Evolutionary conservation across 2,113 vertebrate species (phyloP), one percentile per base, ranked within the genome.

Genomic region (Danionella cerebrum): DNA sequence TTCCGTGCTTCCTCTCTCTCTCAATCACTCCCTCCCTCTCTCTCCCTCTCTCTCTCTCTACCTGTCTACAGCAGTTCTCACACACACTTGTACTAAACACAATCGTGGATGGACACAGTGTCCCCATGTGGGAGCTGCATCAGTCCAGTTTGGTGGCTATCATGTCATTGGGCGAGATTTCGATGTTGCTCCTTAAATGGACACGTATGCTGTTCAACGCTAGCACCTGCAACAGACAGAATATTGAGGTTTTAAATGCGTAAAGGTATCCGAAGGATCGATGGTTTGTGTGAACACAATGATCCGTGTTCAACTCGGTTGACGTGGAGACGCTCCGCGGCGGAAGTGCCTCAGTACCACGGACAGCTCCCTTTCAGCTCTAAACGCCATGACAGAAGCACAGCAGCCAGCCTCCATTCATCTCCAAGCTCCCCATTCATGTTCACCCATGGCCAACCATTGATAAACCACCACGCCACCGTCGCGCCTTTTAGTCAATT

Each of bases 11-110:
- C 27, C 48, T 19, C 33, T 69, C 58, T 44, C 53, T 13, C 51
- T 44, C 31, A n/a, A 52, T 29, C 60, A 22, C 67, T 6, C 7
- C 24, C 24, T 39, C 79, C 45, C 79, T 82, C 76, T 82, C 85
- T 82, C 83, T 85, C 82, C 69, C 77, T 69, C 75, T 51, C 72
- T 52, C 64, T 45, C 80, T 55, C 75, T 83, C 78, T 83, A 86
- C 83, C 87, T 89, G 80, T 76, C 82, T 70, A 64, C 55, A 70
- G 18, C 62, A 63, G 36, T 78, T 83, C 78, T 79, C 79, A 82
- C 81, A 83, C n/a, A n/a, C 79, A 44, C 36, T 59, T 38, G 18
- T 22, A 44, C 44, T 47, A 29, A 42, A 27, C 50, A 33, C 24
- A 21, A 38, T 39, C 19, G 59, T 48, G 29, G 59, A 63, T 63